These are phyloP conservation scores for Drosophila arizonae DNA, from an alignment of 1,140 invertebrate genomes.

Conservation along the genomic window DNA sequence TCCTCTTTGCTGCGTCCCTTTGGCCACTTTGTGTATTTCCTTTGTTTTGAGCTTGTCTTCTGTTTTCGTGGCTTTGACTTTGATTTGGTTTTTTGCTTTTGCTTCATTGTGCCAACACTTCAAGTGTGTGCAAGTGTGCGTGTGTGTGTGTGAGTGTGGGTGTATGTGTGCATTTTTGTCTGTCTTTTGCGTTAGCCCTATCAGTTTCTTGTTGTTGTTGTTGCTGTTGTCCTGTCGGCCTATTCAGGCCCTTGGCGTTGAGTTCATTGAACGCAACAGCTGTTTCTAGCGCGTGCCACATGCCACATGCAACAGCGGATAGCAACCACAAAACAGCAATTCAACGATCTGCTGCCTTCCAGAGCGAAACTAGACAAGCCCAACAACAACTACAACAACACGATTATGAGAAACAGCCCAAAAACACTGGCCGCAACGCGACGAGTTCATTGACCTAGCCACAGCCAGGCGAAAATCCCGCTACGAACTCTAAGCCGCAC, in stretches of 20 bases:
- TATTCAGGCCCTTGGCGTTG: conserved; percentile 15
- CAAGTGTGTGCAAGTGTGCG: not conserved
- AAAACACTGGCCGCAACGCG: conserved; percentile 28
- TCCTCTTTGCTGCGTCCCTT: conserved; percentile 6
- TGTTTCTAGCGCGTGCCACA: conserved; percentile 31
- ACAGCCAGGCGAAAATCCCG: conserved; percentile 4
- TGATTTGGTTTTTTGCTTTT: conserved; percentile 21
- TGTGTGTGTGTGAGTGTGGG: not conserved
- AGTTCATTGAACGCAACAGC: conserved; percentile 54
- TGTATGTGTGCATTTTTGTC: not conserved
- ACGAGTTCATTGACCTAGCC: conserved; percentile 60
- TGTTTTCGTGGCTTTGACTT: conserved; percentile 37
- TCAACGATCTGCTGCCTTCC: conserved; percentile 15
- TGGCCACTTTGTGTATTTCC: conserved; percentile 2
- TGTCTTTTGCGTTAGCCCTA: not conserved
- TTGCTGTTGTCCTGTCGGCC: not conserved
- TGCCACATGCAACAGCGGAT: conserved; percentile 11
- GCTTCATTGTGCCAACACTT: conserved; percentile 18
- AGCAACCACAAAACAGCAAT: conserved; percentile 5
- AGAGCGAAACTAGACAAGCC: conserved; percentile 32
- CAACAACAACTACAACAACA: not conserved
- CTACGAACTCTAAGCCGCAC: conserved; percentile 2
- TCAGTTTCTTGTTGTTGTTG: conserved; percentile 14
- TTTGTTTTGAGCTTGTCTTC: conserved; percentile 34
- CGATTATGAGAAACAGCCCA: not conserved